Conservation (phyloP, 2,113 vertebrate genomes). For the Platysternon megacephalum region DNA sequence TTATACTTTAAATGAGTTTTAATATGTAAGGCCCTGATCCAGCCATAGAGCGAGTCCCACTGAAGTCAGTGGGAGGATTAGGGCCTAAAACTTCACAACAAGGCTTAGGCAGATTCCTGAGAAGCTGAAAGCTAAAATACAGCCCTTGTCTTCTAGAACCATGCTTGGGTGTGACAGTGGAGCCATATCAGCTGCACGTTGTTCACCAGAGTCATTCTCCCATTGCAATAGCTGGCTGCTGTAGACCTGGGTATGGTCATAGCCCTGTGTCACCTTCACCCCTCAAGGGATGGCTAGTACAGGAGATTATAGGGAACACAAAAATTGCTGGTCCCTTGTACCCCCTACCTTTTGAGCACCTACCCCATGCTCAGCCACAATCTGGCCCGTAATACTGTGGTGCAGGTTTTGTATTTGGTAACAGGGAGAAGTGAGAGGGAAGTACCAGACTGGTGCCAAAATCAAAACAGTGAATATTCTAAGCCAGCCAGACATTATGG, state of each 20-base stretch:
- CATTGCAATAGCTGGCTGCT: accelerated
- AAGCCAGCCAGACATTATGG: too few relatives aligned
- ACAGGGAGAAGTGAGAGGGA: background rate
- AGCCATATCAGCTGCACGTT: background rate
- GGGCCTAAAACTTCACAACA: background rate
- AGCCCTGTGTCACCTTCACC: background rate
- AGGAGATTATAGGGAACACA: background rate
- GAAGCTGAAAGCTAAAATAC: accelerated
- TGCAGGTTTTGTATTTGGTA: background rate
- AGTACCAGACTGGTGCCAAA: background rate
- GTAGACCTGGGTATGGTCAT: background rate
- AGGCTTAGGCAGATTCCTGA: background rate
- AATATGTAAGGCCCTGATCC: accelerated
- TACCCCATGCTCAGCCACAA: background rate
- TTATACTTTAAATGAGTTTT: background rate
- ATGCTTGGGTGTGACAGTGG: background rate
- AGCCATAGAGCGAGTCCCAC: background rate
- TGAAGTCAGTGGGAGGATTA: background rate
- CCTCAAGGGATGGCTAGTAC: background rate
- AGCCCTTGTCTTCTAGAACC: background rate
- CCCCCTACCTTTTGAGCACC: background rate
- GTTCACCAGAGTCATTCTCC: background rate
- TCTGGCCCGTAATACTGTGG: background rate
- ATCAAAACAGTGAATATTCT: background rate
- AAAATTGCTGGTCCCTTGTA: background rate